Base-by-base conservation (phyloP, 35 echinoderm and acorn worm species). In the Diadema setosum region DNA sequence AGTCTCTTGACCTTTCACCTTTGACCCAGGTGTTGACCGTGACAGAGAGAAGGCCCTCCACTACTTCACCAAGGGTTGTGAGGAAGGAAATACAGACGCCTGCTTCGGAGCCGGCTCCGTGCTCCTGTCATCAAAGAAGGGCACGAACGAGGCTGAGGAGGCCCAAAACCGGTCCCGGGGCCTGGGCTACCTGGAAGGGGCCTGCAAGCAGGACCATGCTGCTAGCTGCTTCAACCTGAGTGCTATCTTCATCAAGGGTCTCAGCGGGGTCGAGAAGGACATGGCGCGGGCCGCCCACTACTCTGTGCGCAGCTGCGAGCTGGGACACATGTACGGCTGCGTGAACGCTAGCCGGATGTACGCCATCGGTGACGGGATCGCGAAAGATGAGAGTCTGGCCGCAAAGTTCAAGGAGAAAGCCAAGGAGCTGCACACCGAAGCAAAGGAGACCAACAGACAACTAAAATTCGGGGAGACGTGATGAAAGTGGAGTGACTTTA, bases 331-430 rank as follows among this genome's bases (percentile, higher is more conserved):
- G 70, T 97, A 89, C 20, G 94, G 85, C 27, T 97, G 94, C 84
- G 91, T 84, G 37, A 97, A 97, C 42, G 70, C 87, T 6, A 88
- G 94, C 26, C 75, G 94, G 25, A 97, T 97, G 86, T 97, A 93
- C 76, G 58, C 42, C 43, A 3, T 97, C 16, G 90, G 94, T 14
- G 90, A 93, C 39, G 90, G 90, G 1, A 80, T 75, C 23, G 81
- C 46, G 12, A 93, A 93, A 83, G 41, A 89, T n/a, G 36, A 74
- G 36, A 49, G 80, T 21, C 34, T 92, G 33, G 81, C 90, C 26
- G 60, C 86, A 52, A 91, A 96, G 43, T 97, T 82, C 45, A 88
- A 70, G 70, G 81, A 63, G 16, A 92, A 85, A 46, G 94, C 90
- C 14, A 89, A 85, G 45, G 81, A 89, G 37, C 45, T 97, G 6